phyloP scores from a whole-genome alignment of 2,113 vertebrate genomes.

The Hippocampus zosterae region DNA sequence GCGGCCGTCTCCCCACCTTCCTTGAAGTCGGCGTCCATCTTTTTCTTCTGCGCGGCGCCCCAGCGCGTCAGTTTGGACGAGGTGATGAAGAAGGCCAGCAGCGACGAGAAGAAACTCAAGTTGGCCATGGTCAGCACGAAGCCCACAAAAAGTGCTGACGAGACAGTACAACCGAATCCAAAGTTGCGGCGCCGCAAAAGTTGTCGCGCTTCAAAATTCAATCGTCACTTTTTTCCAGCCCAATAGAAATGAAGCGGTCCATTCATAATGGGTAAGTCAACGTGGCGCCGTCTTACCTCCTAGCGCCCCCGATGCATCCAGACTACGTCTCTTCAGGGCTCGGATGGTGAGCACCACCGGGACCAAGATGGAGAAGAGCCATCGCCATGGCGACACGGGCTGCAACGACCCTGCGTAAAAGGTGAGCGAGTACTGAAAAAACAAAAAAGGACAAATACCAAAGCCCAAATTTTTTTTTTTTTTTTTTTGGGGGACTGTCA shows the following conservation, averaged over 20 bases:
- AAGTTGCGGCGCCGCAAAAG: no score
- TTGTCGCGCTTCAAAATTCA: no score
- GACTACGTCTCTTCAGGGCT: slow-evolving; percentile 83
- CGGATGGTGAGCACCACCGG: slow-evolving; percentile 75
- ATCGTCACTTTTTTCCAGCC: no score
- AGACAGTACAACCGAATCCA: background rate
- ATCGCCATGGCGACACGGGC: slow-evolving; percentile 93
- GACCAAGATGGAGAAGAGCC: slow-evolving; percentile 87
- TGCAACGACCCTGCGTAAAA: slow-evolving; percentile 74
- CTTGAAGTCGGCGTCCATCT: slow-evolving; percentile 89
- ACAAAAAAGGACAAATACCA: no score
- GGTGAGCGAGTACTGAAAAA: background rate
- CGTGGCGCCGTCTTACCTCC: background rate
- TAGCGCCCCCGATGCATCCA: slow-evolving; percentile 83
- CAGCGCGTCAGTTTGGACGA: slow-evolving; percentile 92
- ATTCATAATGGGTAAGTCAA: no score
- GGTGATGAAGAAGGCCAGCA: slow-evolving; percentile 87
- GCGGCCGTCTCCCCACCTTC: slow-evolving; percentile 75
- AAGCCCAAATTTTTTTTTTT: no score
- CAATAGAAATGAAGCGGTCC: no score
- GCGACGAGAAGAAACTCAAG: slow-evolving; percentile 87
- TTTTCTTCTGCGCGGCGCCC: slow-evolving; percentile 82
- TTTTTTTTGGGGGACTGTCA: no score
- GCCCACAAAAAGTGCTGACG: slow-evolving; percentile 84
- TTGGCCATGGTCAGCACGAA: slow-evolving; percentile 92